Evolutionary conservation across 2,797 vertebrate genomes (phyloP), one percentile per base, ranked within the genome.

Genomic region (Phyllotis vaccarum): DNA sequence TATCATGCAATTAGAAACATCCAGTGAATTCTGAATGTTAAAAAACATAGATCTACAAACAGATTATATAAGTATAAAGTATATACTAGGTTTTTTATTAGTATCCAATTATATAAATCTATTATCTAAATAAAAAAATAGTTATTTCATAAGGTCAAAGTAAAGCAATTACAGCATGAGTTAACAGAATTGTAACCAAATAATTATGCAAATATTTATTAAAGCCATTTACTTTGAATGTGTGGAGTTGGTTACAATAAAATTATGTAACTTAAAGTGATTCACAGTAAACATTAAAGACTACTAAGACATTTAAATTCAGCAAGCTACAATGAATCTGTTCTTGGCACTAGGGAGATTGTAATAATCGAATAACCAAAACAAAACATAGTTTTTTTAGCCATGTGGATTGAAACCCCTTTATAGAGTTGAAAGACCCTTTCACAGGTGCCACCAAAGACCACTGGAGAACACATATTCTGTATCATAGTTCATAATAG

Each of bases 211-310:
- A 62, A 83, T 2, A 64, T 86, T 58, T 81, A 43, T 74, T 64
- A 68, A 94, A 90, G 19, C n/a, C 49, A 89, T 82, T 82, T 94
- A 79, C n/a, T 81, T 60, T 31, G 34, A 64, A 94, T 76, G 62
- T 22, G 6, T 92, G 54, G 3, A 40, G 19, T 83, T 19, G 10
- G 29, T 93, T 54, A 40, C 62, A 96, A 49, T 46, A 93, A 89
- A 92, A 81, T 66, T 21, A 56, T 66, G 29, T 75, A 40, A 37
- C 29, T 49, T 49, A 14, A 88, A 94, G 91, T 54, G 19, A 78
- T 93, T 97, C 80, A 85, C 0, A 94, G 49, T 70, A 17, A 96
- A 4, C 24, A 88, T 46, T 88, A 80, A 91, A 89, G 5, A 17
- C 40, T 66, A 19, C 66, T 58, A 60, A 5, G 49, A 60, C 8